Conservation (phyloP, 2,113 vertebrate genomes). For the Cercocebus atys region DNA sequence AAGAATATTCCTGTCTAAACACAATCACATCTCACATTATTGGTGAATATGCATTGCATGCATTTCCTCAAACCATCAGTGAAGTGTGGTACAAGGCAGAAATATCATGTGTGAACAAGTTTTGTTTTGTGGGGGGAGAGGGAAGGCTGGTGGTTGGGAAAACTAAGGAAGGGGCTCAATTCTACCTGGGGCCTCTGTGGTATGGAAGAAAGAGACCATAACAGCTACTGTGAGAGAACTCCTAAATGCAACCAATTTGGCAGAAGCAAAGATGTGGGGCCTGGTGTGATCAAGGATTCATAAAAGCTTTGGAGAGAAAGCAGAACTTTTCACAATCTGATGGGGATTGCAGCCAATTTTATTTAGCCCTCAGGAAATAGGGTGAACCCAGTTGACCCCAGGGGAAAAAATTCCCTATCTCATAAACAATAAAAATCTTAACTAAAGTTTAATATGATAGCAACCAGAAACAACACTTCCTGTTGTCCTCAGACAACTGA, state of each 20-base stretch:
- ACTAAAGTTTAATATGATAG: background rate
- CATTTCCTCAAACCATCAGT: background rate
- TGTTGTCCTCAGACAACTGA: background rate
- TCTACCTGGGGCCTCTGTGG: background rate
- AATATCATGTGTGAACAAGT: background rate
- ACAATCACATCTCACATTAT: background rate
- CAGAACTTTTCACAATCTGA: background rate
- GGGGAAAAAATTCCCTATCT: conserved; percentile 2
- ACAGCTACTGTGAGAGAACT: background rate
- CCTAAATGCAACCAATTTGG: background rate
- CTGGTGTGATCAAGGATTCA: background rate
- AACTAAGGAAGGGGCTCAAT: background rate
- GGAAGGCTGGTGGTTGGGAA: background rate
- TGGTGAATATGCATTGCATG: background rate
- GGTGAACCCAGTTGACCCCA: conserved; percentile 25
- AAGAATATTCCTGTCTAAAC: background rate
- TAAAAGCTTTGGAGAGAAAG: background rate
- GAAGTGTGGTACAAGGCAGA: background rate
- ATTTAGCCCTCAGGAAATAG: conserved; percentile 28
- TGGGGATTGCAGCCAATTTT: background rate
- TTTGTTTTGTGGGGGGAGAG: background rate
- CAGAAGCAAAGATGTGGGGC: background rate
- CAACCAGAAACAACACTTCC: conserved; percentile 9
- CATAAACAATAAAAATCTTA: conserved; percentile 43
- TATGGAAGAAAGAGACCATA: background rate